Evolutionary conservation across 2,113 vertebrate species (phyloP), one percentile per base, ranked within the genome.

Genomic region (Amblyopsis rosae): DNA sequence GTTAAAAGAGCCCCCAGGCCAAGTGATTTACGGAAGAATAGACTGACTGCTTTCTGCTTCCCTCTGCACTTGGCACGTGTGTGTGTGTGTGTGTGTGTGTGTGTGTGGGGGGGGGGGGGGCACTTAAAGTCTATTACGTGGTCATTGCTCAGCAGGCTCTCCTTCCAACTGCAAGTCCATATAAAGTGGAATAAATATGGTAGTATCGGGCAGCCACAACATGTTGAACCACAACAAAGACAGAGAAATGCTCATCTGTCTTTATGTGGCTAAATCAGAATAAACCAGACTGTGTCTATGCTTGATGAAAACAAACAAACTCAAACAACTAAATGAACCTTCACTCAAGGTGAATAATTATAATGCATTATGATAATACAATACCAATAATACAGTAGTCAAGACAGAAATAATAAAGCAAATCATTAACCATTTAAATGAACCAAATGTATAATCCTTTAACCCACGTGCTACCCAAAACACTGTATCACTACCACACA

Each of bases 1-100:
- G 88, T 89, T 89, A 89, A 92, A 80, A 91, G 87, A 88, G 86
- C 89, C 90, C 89, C 33, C 77, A 88, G 91, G 91, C 90, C 87
- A 87, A 88, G 85, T 86, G 84, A 86, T 91, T 90, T 86, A 82
- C 88, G 78, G 84, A 86, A 86, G 87, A 87, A 89, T 87, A 75
- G 84, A 57, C 78, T 87, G 83, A 88, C 82, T 77, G 70, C 68
- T 86, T 76, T 68, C 87, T 79, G 82, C 81, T 73, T 89, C 75
- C 75, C 80, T 83, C 77, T 86, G 17, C 19, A 17, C 55, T 9
- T 9, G 17, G 9, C 13, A 5, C 56, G 12, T 19, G 76, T 72
- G 58, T 71, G 61, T 58, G 64, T 75, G 35, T 35, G 69, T 47
- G 46, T 59, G 15, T 64, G 68, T 79, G 64, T 62, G 68, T 70